A percentile compares a stretch with the other conserved stretches of the same genome.
Conservation (phyloP, 2,888 invertebrate genomes). For the Chromoteleia sp. region DNA sequence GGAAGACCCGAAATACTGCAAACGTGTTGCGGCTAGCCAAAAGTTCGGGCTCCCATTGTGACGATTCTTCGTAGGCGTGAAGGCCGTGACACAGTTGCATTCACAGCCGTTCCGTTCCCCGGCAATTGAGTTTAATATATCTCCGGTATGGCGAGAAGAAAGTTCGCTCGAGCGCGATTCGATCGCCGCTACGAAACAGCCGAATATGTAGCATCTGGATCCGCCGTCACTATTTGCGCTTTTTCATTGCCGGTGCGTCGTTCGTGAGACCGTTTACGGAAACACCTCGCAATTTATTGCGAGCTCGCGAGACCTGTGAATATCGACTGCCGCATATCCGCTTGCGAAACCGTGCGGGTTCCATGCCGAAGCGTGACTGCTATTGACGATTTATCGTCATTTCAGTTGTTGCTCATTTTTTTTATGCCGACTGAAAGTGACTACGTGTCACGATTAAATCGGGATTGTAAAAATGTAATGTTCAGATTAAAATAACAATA, state of each 20-base stretch:
- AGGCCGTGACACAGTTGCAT: constrained; percentile 61
- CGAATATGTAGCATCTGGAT: constrained; percentile 66
- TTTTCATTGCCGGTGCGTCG: constrained; percentile 40
- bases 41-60: constrained; percentile 53
- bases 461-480: no score
- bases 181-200: constrained; percentile 12
- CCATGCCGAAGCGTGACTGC: not conserved
- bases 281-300: constrained; percentile 37
- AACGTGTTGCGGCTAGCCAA: constrained; percentile 61
- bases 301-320: constrained; percentile 26
- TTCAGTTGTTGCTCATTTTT: not conserved
- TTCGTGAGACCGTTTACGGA: constrained; percentile 49
- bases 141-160: constrained; percentile 31
- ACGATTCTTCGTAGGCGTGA: constrained; percentile 39
- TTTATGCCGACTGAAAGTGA: constrained; percentile 1
- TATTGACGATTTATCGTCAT: constrained; percentile 12
- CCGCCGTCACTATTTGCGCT: constrained; percentile 42
- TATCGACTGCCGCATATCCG: constrained; percentile 50
- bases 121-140: constrained; percentile 62
- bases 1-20: constrained; percentile 14
- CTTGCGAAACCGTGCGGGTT: constrained; percentile 41
- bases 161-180: constrained; percentile 28
- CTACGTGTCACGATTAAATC: no score
- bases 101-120: constrained; percentile 18
- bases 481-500: no score